Evolutionary conservation across 2,797 vertebrate species (phyloP).

Genomic region (Xenentodon cancila): DNA sequence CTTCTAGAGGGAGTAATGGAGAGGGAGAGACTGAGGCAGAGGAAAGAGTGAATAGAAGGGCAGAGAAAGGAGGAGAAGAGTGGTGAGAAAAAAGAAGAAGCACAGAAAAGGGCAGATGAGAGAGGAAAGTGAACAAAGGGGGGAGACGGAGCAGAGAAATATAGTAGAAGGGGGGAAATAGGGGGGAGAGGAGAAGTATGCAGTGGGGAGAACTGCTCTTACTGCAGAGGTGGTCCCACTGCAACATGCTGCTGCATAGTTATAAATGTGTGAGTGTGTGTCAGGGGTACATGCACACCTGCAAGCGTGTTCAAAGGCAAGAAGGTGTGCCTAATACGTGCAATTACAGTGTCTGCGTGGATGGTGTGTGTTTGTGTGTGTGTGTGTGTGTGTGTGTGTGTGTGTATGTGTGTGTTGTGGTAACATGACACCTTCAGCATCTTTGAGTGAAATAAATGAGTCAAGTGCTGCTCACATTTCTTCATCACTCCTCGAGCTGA

Average conservation of each 20-base stretch:
- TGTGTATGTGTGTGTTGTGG: constrained; percentile 33
- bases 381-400: constrained; percentile 14
- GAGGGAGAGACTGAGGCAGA: constrained; percentile 49
- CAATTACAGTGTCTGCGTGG: constrained; percentile 37
- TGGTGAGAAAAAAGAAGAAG: constrained; percentile 32
- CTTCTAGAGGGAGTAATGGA: constrained; percentile 71
- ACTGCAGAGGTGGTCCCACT: constrained; percentile 78
- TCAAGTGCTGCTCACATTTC: constrained; percentile 54
- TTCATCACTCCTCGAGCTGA: constrained; percentile 49
- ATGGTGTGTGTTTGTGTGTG: constrained; percentile 13
- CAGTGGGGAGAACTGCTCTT: constrained; percentile 53
- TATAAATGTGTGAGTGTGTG: constrained; percentile 40
- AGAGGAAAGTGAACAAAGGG: constrained; percentile 36
- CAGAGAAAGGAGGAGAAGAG: constrained; percentile 14
- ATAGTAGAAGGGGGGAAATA: constrained; percentile 19
- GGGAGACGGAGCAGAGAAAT: constrained; percentile 43
- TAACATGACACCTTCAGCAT: constrained; percentile 58
- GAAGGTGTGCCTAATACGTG: constrained; percentile 58
- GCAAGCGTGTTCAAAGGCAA: constrained; percentile 7
- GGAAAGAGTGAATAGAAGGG: constrained; percentile 23
- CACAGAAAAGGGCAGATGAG: constrained; percentile 23
- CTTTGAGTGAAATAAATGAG: constrained; percentile 58
- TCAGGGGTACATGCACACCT: constrained; percentile 14
- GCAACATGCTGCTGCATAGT: constrained; percentile 68
- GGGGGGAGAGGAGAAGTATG: constrained; percentile 36